These are phyloP conservation scores for Columbina picui DNA, from an alignment of 2,113 vertebrate genomes.

Conservation along the genomic window DNA sequence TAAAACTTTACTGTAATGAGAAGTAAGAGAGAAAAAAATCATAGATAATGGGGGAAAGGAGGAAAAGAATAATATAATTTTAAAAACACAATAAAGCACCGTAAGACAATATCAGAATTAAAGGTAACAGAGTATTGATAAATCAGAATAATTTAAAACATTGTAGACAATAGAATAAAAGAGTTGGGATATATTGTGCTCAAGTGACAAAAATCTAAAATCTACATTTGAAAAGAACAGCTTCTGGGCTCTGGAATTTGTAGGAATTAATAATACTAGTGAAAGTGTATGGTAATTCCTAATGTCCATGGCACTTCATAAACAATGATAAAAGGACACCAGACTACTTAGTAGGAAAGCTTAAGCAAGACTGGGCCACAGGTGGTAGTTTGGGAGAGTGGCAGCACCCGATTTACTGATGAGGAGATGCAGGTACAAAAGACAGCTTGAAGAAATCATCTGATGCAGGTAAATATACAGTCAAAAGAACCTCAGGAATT, in stretches of 20 bases:
- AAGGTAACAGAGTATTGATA: not conserved
- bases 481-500: not conserved
- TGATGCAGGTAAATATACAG: not conserved
- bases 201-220: not conserved
- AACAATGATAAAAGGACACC: not conserved
- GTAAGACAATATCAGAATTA: not conserved
- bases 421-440: not conserved
- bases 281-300: not conserved
- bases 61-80: not conserved
- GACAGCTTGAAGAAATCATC: not conserved
- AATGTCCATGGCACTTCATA: not conserved
- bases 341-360: not conserved
- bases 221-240: not conserved
- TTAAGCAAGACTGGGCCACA: not conserved
- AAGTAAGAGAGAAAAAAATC: not conserved
- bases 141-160: not conserved
- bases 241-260: not conserved
- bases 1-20: not conserved
- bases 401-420: not conserved
- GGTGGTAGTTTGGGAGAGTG: not conserved
- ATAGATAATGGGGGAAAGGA: not conserved
- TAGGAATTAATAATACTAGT: not conserved
- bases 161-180: not conserved
- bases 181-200: not conserved
- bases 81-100: not conserved